Evolutionary conservation across 1,140 invertebrate species (phyloP).

Genomic region (Caenorhabditis briggsae): DNA sequence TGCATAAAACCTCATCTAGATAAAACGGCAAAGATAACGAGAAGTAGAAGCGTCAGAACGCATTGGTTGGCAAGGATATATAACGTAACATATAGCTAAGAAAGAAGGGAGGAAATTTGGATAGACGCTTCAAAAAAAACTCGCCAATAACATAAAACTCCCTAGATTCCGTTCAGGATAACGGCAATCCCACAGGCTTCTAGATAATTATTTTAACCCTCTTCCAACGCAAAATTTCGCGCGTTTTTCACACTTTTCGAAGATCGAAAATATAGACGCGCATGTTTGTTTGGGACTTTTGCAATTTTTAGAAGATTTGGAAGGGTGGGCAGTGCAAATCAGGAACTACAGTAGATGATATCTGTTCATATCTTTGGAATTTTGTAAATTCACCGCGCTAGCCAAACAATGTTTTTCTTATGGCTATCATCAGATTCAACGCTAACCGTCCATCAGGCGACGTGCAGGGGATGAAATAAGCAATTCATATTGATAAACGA

Average conservation of each 20-base stretch:
- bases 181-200: constrained; percentile 10
- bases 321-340: no score
- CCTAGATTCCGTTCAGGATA: constrained; percentile 15
- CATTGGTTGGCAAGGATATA: constrained; percentile 19
- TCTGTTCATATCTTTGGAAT: no score
- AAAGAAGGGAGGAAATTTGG: not conserved
- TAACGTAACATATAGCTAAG: constrained; percentile 55
- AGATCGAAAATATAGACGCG: not conserved
- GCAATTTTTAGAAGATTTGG: no score
- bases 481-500: constrained; percentile 41
- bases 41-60: constrained; percentile 49
- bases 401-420: no score
- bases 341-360: no score
- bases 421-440: no score
- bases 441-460: not conserved
- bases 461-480: constrained; percentile 16
- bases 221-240: not conserved
- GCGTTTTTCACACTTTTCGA: no score
- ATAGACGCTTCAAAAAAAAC: constrained; percentile 3
- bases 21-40: constrained; percentile 37
- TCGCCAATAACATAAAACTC: constrained; percentile 26
- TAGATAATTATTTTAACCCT: not conserved
- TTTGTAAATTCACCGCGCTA: no score
- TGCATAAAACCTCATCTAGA: constrained; percentile 50
- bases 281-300: not conserved